Evolutionary conservation across 2,113 vertebrate species (phyloP), one percentile per base, ranked within the genome.

Genomic region (Neofelis nebulosa): DNA sequence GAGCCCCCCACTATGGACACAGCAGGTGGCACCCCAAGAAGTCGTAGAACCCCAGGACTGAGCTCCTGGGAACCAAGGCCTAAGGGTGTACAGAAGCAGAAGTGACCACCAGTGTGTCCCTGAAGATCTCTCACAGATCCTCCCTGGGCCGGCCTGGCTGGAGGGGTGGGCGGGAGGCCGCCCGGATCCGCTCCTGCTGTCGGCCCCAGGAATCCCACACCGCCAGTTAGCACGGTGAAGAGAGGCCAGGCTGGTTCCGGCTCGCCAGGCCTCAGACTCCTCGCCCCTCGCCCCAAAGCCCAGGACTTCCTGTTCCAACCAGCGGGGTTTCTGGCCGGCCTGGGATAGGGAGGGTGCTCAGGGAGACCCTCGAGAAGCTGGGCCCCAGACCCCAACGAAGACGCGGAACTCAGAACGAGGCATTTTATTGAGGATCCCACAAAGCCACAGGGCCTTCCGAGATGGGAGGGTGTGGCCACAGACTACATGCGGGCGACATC

Each of bases 231-330:
- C 52, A 9, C 3, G 66, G 7, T 16, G 19, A 36, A 31, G 45
- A 86, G 19, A 73, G 41, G 38, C 81, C 25, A 14, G 48, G 78
- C 89, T 0, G 2, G 74, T 79, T 74, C 79, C 45, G 90, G 86
- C 27, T 84, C 7, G 18, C 19, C 45, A 66, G 65, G 36, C 65
- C 76, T 52, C 63, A 41, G 73, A 8, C 45, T 98, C 99, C 99
- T 98, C 99, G 99, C 97, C 99, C 99, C 7, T 99, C 98, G 88
- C 98, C 99, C 88, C 98, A 99, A 98, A 98, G 98, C 76, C 99
- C 99, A 36, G 99, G 97, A 98, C 98, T 93, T 96, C 94, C 80
- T 95, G 91, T 33, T 90, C 55, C 99, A 98, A 98, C 96, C 97
- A 52, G 74, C 33, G 8, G n/a, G 61, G 55, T 7, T 36, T 81